Evolutionary conservation across 1,140 invertebrate species (phyloP), one percentile per base, ranked within the genome.

Genomic region (Linepithema humile): DNA sequence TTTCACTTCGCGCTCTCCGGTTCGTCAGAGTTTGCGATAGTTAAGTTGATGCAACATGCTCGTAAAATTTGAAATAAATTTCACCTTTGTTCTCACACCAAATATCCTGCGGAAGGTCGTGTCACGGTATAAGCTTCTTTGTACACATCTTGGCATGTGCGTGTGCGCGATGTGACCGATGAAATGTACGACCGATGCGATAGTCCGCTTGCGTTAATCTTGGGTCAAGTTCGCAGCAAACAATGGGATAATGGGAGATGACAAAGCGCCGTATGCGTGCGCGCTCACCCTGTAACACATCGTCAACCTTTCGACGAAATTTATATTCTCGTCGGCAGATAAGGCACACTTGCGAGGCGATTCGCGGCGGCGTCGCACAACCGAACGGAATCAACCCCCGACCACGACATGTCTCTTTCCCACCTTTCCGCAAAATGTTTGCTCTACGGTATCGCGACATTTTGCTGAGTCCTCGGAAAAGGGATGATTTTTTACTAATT

Each of bases 261-360:
- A 85, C 60, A 50, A 85, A 90, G 85, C 83, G 67, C 50, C 75
- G 48, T 87, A 74, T 74, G 70, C 82, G 84, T 74, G 77, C 80
- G 53, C 48, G 50, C 32, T 65, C 29, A 73, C 70, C 60, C 70
- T 69, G 75, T 75, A 87, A 89, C 77, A 73, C 85, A 89, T 89
- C 78, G 89, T 48, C 64, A 77, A 43, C 77, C 74, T 89, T 88
- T 84, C 78, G 60, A 62, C 55, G 23, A 83, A 90, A 90, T 89
- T 91, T 89, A 90, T 90, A 90, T 88, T 90, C 84, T 77, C 83
- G 70, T 55, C 32, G 67, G 55, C 53, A 88, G 89, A 90, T 91
- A 91, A 91, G 90, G 86, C 86, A 91, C 88, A 90, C 82, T 86
- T 57, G 83, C 83, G 78, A 72, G 78, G 60, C 72, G 87, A 74